These are phyloP conservation scores for Palloptera scutellata DNA, from an alignment of 2,888 invertebrate species.

Conservation along the genomic window DNA sequence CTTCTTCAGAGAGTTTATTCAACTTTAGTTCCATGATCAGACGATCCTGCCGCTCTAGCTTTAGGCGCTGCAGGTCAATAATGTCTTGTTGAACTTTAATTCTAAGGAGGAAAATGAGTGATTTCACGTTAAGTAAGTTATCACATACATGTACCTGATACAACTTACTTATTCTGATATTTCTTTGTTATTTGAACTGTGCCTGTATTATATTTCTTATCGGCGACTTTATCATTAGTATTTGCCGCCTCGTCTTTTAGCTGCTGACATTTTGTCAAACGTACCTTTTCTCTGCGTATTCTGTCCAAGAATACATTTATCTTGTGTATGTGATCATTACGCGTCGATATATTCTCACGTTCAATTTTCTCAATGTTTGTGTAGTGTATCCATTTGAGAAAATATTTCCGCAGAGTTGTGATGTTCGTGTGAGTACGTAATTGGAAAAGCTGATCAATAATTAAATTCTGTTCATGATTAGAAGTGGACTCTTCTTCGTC, in stretches of 20 bases:
- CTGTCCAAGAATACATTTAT: conserved; percentile 62
- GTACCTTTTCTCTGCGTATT: conserved; percentile 57
- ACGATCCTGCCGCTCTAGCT: conserved; percentile 75
- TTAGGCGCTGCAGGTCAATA: conserved; percentile 75
- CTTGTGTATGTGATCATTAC: conserved; percentile 55
- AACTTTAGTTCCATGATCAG: conserved; percentile 78
- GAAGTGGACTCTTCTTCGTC: conserved; percentile 28
- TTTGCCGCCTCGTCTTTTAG: conserved; percentile 23
- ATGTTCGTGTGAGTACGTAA: conserved; percentile 41
- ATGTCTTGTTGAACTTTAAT: conserved; percentile 77
- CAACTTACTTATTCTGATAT: conserved; percentile 60
- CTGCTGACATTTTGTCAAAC: conserved; percentile 27
- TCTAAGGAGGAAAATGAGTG: conserved; percentile 58
- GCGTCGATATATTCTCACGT: conserved; percentile 48
- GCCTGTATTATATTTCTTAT: conserved; percentile 1
- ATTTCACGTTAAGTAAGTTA: not conserved
- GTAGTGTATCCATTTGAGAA: conserved; percentile 61
- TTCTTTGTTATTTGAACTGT: conserved; percentile 50
- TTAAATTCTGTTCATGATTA: conserved; percentile 53
- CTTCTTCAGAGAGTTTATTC: conserved; percentile 73
- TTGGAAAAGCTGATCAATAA: conserved; percentile 56
- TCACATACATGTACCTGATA: not conserved
- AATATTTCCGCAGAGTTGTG: conserved; percentile 53
- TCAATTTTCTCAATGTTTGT: conserved; percentile 60
- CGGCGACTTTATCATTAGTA: not conserved